Evolutionary conservation across 2,797 vertebrate species (phyloP), one percentile per base, ranked within the genome.

Genomic region (Garrulus glandarius): DNA sequence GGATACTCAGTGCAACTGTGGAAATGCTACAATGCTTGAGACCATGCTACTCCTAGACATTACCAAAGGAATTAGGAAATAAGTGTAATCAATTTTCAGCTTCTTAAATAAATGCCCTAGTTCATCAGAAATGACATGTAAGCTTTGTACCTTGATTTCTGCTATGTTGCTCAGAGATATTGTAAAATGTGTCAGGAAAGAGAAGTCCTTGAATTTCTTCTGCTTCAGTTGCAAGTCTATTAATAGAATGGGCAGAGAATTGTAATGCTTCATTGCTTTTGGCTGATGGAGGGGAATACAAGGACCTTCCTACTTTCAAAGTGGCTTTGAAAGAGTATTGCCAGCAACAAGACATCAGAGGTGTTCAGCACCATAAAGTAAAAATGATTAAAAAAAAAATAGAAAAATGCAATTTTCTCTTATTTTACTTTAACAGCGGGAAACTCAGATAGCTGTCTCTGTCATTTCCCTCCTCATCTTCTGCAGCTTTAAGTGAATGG

Each of bases 211-310:
- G 95, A 93, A 92, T 96, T 95, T 94, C 78, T 92, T 97, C 87
- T 96, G 94, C 92, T 97, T 96, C 83, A 79, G 79, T 92, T 94
- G 95, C 68, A 94, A 96, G 65, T 93, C 93, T 97, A 95, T 97
- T 97, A 97, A 97, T 97, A 97, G 94, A 84, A 95, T 88, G 65
- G 81, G 65, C 44, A 96, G 81, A 96, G 68, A 92, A 94, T 81
- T 94, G 77, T 61, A 91, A 96, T 94, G 96, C 96, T 96, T 97
- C 96, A 87, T 84, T 96, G 92, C 94, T 96, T 97, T 89, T 90
- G 95, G 93, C 78, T 96, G 94, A 97, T 92, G 83, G 86, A 97
- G 63, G 74, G 74, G 64, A 97, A 95, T 95, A 89, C 75, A 95
- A 95, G 84, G 84, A 88, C 91, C 79, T 96, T 94, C 65, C 82